Evolutionary conservation across 2,113 vertebrate genomes (phyloP), one percentile per base, ranked within the genome.

Genomic region (Bufo gargarizans): DNA sequence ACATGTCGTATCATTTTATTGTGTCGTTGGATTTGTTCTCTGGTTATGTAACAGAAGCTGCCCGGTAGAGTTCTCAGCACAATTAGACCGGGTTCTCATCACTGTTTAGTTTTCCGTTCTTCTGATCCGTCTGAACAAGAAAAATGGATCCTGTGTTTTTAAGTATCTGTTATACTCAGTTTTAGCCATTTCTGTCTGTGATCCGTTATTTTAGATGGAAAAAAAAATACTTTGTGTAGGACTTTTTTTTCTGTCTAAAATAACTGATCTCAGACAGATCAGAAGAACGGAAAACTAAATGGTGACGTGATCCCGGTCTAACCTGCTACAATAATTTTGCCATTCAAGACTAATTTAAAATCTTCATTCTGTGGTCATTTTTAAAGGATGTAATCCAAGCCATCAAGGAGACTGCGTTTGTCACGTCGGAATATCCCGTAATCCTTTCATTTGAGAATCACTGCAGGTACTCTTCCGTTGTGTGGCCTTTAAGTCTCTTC

Each of bases 381-480:
- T 93, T 91, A 79, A 92, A 99, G 98, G 98, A 99, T 90, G 98
- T 99, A 43, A 98, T 99, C 93, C 97, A 98, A 93, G 98, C 98
- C 90, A 99, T 99, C 94, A 99, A 94, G 92, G 98, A 99, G 90
- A 99, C 98, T 0, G 98, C 98, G 0, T 99, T 99, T 92, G 97
- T 98, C 87, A 98, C 97, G 1, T 97, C 98, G 2, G 97, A 98
- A 0, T 99, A 96, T 88, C 98, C 98, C 49, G 97, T 99, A 81
- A 99, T 99, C 92, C 95, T 99, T 91, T 99, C 98, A 14, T 99
- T 99, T 94, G 98, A 99, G 95, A 99, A 99, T 92, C 98, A 99
- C 89, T 99, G 98, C 98, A 98, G 98, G 98, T 99, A 93, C 47
- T 69, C 49, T 58, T 3, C 16, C 3, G 3, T 76, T 17, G 16